A percentile compares a stretch with the other conserved stretches of the same genome.
Conservation (phyloP, 2,888 invertebrate species). For the Andricus quercusramuli region DNA sequence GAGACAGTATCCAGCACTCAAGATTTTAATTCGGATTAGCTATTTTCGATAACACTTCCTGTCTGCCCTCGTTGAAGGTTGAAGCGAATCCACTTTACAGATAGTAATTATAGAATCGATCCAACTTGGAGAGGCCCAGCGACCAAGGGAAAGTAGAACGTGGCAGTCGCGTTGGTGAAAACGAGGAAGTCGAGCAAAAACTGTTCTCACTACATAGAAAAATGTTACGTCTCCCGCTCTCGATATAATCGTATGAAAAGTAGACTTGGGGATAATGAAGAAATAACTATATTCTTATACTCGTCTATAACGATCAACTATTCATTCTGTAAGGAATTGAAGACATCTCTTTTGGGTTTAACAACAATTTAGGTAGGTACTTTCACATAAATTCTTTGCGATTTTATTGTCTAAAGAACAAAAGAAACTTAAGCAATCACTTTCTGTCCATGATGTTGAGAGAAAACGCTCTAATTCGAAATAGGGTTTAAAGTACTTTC, state of each 20-base stretch:
- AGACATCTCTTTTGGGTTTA: not conserved
- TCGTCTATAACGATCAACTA: not conserved
- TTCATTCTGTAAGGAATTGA: not conserved
- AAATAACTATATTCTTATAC: not conserved
- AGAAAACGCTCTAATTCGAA: conserved; percentile 23
- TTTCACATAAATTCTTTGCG: not conserved
- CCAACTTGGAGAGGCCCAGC: conserved; percentile 40
- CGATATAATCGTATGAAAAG: not conserved
- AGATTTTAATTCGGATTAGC: conserved; percentile 18
- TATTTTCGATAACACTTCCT: conserved; percentile 17
- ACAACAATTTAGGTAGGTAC: not conserved
- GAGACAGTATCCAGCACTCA: not conserved
- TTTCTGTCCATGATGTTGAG: not conserved
- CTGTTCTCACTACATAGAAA: conserved; percentile 53
- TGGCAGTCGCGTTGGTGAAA: conserved; percentile 69
- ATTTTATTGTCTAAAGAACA: not conserved
- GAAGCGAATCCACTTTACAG: conserved; percentile 20
- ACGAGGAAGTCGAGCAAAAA: conserved; percentile 77
- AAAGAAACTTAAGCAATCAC: not conserved
- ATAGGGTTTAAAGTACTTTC: conserved; percentile 16
- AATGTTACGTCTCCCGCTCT: not conserved
- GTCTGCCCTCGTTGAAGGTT: conserved; percentile 25
- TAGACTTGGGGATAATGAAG: no score
- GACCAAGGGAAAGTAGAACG: conserved; percentile 75
- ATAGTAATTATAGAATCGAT: conserved; percentile 39